Evolutionary conservation across 2,888 invertebrate species (phyloP).

Genomic region (Cerastoderma edule): DNA sequence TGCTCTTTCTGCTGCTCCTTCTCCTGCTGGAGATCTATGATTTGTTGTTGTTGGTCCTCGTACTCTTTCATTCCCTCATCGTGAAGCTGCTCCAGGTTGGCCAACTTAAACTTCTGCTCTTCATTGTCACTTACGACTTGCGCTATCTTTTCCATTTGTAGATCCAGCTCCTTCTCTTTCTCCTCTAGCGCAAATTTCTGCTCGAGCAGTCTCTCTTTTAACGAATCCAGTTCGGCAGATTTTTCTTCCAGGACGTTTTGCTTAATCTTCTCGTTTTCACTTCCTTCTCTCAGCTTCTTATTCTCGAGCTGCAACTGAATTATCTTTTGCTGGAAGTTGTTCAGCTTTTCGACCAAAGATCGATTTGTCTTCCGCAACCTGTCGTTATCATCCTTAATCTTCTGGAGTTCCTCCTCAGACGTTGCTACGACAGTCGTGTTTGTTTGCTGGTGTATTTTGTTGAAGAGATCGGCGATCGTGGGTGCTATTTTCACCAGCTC

Average conservation of each 20-base stretch:
- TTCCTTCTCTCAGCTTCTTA: constrained; percentile 64
- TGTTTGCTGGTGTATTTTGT: constrained; percentile 65
- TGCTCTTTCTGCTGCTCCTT: constrained; percentile 62
- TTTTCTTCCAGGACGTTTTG: constrained; percentile 63
- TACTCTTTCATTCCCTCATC: constrained; percentile 67
- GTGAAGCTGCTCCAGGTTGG: constrained; percentile 60
- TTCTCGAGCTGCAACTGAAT: constrained; percentile 69
- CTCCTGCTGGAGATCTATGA: constrained; percentile 61
- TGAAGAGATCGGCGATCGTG: constrained; percentile 69
- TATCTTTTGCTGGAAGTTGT: constrained; percentile 70
- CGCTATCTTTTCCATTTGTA: constrained; percentile 64
- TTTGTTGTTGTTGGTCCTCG: constrained; percentile 64
- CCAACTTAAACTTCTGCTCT: constrained; percentile 62
- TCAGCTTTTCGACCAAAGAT: constrained; percentile 67
- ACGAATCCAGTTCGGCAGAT: constrained; percentile 57
- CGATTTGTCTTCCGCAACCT: constrained; percentile 68
- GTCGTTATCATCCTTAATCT: constrained; percentile 67
- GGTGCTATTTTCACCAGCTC: constrained; percentile 68
- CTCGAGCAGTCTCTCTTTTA: constrained; percentile 63
- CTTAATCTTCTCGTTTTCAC: constrained; percentile 64
- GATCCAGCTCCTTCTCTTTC: constrained; percentile 66
- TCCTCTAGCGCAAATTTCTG: constrained; percentile 65
- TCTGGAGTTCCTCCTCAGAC: constrained; percentile 64
- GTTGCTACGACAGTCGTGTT: constrained; percentile 55
- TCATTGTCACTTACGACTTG: constrained; percentile 64